Evolutionary conservation across 2,888 invertebrate genomes (phyloP), one percentile per base, ranked within the genome.

Genomic region (Epinotia nisella): DNA sequence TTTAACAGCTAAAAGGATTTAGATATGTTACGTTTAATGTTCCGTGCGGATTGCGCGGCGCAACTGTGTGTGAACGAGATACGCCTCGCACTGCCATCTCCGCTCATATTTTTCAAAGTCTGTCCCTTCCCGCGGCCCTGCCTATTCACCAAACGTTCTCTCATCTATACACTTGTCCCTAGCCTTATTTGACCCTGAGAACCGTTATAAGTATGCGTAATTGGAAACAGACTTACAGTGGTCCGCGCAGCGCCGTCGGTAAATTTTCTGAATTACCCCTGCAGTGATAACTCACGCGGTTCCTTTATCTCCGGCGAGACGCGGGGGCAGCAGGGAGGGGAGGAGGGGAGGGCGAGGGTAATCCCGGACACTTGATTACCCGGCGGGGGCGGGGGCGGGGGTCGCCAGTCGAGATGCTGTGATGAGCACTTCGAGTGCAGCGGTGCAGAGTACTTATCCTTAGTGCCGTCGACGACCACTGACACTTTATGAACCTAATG

Each of bases 71-170:
- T 60, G 60, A 60, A 58, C 58, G 29, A 41, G 60, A 60, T 60
- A 60, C 39, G 41, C 56, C n/a, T 51, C 56, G 13, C 35, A 49
- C 45, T 55, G 45, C 65, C 24, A 71, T 71, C 65, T 65, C 41
- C 11, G 41, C 51, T 41, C 49, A 67, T 67, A 67, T 72, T 72
- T 72, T 67, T 72, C 71, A 72, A 67, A 41, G 58, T 65, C 64
- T 56, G 66, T 2, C 66, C 39, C 19, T 35, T 41, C 51, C 58
- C 58, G 35, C 35, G 35, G 35, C 55, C 2, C 19, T 7, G 65
- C 35, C 62, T 49, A 49, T 62, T 62, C 62, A 21, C 10, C 13
- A 61, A 61, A 24, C 5, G 13, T 41, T 13, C 13, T 3, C 2
- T 7, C 17, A 11, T 13, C 5, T 10, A 15, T 1, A n/a, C 0